A percentile compares a stretch with the other conserved stretches of the same genome.
phyloP scores from a whole-genome alignment of 2,797 vertebrate genomes.

The Centroberyx gerrardi region DNA sequence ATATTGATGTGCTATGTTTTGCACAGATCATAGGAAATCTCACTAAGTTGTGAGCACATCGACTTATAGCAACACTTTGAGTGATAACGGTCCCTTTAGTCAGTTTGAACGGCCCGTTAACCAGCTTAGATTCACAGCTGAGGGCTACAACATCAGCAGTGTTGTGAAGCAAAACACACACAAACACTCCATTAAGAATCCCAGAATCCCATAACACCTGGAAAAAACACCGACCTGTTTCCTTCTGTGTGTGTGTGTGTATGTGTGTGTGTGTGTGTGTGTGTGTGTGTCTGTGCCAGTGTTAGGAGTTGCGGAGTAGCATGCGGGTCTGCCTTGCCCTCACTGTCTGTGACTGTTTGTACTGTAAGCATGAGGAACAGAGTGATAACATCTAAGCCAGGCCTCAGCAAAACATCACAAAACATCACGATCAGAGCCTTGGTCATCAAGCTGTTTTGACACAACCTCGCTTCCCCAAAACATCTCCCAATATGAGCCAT shows the following conservation, averaged over 20 bases:
- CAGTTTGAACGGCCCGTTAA: slow-evolving; percentile 35
- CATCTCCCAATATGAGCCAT: too few relatives aligned
- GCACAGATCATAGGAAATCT: neutral
- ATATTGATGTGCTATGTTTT: neutral
- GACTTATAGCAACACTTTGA: slow-evolving; percentile 1
- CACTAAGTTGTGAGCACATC: neutral
- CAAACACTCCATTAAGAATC: slow-evolving; percentile 71
- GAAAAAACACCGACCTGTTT: slow-evolving; percentile 64
- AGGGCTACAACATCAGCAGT: slow-evolving; percentile 64
- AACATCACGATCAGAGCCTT: slow-evolving; percentile 18
- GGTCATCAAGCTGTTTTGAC: neutral
- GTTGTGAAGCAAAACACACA: slow-evolving; percentile 77
- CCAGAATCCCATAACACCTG: slow-evolving; percentile 73
- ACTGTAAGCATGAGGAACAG: slow-evolving; percentile 84
- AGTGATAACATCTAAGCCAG: slow-evolving; percentile 85
- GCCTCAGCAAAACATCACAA: slow-evolving; percentile 77
- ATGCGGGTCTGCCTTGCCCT: slow-evolving; percentile 77
- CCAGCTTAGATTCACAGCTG: slow-evolving; percentile 43
- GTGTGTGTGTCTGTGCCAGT: slow-evolving; percentile 16
- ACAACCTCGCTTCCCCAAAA: neutral
- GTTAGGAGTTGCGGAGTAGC: slow-evolving; percentile 41
- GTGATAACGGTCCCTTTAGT: slow-evolving; percentile 45
- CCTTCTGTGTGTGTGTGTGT: slow-evolving; percentile 26
- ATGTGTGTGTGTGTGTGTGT: slow-evolving; percentile 27
- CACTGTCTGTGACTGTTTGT: slow-evolving; percentile 79